These are phyloP conservation scores for Calephelis nemesis DNA, from an alignment of 1,140 invertebrate genomes.

Conservation along the genomic window DNA sequence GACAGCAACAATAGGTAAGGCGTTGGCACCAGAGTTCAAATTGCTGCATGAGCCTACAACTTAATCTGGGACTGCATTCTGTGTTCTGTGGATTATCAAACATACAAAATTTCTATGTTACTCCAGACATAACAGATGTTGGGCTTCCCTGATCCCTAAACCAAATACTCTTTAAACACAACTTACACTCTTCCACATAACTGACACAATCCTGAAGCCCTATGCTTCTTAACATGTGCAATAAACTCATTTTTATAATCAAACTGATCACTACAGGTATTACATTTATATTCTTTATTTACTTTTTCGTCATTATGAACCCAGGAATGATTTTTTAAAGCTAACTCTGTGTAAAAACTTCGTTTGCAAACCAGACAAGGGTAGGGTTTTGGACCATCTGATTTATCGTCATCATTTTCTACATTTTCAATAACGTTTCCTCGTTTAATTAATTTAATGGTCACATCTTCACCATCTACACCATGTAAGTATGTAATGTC, in stretches of 20 bases:
- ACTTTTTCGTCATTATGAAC: conserved; percentile 48
- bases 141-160: too few species aligned
- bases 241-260: conserved; percentile 83
- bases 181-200: conserved; percentile 86
- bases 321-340: conserved; percentile 72
- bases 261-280: conserved; percentile 82
- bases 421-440: conserved; percentile 20
- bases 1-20: too few species aligned
- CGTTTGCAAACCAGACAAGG: conserved; percentile 55
- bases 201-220: conserved; percentile 82
- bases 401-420: conserved; percentile 28
- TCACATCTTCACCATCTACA: conserved; percentile 59
- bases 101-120: too few species aligned
- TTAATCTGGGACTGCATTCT: too few species aligned
- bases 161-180: background rate
- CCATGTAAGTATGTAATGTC: conserved; percentile 61
- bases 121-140: too few species aligned
- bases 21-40: too few species aligned
- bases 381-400: conserved; percentile 51
- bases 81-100: too few species aligned
- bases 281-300: conserved; percentile 72
- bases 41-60: too few species aligned
- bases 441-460: conserved; percentile 64
- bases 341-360: conserved; percentile 62
- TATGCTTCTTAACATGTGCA: conserved; percentile 83